These are phyloP conservation scores for Latrodectus geometricus DNA, from an alignment of 1,140 invertebrate genomes.

Conservation along the genomic window DNA sequence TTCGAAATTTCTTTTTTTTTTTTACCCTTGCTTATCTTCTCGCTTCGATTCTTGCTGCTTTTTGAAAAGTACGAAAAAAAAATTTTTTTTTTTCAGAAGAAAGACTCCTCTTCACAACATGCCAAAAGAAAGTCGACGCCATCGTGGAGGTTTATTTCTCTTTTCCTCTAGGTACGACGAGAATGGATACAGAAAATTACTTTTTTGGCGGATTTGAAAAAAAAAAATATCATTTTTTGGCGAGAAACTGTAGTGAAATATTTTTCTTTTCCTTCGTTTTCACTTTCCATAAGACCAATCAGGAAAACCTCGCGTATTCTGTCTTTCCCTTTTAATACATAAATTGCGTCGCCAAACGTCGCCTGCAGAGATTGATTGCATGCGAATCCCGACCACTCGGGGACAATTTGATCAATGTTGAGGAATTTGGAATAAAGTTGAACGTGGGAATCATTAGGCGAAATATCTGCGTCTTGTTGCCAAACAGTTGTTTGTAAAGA, in stretches of 20 bases:
- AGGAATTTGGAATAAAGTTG: neutral
- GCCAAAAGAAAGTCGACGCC: constrained; percentile 10
- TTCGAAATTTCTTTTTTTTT: neutral
- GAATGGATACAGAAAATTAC: neutral
- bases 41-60: neutral
- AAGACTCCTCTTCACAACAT: neutral
- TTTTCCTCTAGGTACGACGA: neutral
- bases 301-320: neutral
- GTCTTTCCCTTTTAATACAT: neutral
- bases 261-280: neutral
- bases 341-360: neutral
- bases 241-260: neutral
- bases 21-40: neutral
- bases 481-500: no score
- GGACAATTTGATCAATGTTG: neutral
- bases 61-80: neutral
- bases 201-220: neutral
- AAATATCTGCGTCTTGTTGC: no score
- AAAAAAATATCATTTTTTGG: neutral
- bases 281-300: constrained; percentile 15
- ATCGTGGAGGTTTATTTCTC: constrained; percentile 2
- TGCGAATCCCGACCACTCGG: neutral
- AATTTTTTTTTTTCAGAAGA: neutral
- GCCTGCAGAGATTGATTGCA: neutral
- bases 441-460: no score